Evolutionary conservation across 2,797 vertebrate species (phyloP).

Genomic region (Coranthus polyacanthus): DNA sequence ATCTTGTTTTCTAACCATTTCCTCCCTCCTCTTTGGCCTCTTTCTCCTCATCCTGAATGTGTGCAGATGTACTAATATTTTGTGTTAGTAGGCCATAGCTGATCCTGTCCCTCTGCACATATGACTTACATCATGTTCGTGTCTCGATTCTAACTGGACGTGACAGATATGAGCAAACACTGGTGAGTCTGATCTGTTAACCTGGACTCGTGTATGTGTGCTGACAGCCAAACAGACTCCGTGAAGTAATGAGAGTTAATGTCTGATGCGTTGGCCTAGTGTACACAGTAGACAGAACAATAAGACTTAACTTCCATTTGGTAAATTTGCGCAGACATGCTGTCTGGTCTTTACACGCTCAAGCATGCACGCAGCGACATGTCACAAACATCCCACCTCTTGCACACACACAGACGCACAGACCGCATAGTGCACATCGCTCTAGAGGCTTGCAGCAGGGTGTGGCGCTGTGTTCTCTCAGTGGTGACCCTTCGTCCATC

Average conservation of each 20-base stretch:
- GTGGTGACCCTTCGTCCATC: constrained; percentile 55
- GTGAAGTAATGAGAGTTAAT: constrained; percentile 46
- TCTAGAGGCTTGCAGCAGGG: constrained; percentile 20
- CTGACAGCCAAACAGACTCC: constrained; percentile 48
- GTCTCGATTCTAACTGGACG: constrained; percentile 39
- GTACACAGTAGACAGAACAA: constrained; percentile 15
- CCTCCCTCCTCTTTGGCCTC: not conserved
- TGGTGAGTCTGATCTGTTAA: constrained; percentile 48
- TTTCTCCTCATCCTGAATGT: constrained; percentile 13
- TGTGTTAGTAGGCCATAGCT: not conserved
- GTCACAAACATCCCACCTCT: not conserved
- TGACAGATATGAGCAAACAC: constrained; percentile 55
- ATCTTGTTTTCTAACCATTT: not conserved
- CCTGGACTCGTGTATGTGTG: constrained; percentile 26
- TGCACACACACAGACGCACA: constrained; percentile 7
- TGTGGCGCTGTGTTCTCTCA: constrained; percentile 19
- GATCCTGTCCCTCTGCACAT: constrained; percentile 24
- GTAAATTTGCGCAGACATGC: constrained; percentile 29
- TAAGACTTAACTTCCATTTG: constrained; percentile 21
- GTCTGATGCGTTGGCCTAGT: constrained; percentile 25
- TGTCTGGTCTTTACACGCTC: constrained; percentile 20
- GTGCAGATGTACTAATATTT: constrained; percentile 14
- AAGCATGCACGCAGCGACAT: constrained; percentile 8
- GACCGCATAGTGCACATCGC: constrained; percentile 18
- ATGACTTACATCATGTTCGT: constrained; percentile 19